phyloP scores from a whole-genome alignment of 2,113 vertebrate genomes.

The Elachura formosa region DNA sequence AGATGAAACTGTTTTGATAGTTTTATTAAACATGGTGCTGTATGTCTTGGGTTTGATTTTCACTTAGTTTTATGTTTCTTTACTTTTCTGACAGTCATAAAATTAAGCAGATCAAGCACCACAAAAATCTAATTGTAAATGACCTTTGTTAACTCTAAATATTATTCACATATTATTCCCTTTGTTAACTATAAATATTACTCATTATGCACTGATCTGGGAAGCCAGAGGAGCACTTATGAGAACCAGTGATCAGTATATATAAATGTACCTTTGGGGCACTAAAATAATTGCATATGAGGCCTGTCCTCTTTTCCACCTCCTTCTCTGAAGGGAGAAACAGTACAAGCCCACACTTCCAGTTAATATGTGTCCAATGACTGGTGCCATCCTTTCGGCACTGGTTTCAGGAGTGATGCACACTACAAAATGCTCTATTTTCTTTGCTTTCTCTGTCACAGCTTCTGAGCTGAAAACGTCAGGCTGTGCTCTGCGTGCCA shows the following conservation, averaged over 20 bases:
- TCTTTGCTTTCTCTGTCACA: not conserved
- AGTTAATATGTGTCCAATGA: not conserved
- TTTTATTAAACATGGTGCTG: not conserved
- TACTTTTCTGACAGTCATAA: not conserved
- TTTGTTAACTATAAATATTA: not conserved
- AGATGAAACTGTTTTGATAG: not conserved
- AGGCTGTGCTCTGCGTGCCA: fast-evolving
- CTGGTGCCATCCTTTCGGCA: not conserved
- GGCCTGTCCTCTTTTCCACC: not conserved
- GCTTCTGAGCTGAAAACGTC: not conserved
- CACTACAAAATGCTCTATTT: not conserved
- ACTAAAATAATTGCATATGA: not conserved
- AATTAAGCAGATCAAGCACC: not conserved
- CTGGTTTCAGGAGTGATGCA: not conserved
- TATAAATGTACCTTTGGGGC: not conserved
- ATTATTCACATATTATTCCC: not conserved
- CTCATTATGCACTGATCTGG: not conserved
- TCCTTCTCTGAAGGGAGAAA: not conserved
- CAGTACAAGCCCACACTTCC: not conserved
- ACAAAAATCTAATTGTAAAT: not conserved
- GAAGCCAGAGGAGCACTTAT: not conserved
- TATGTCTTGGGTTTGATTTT: not conserved
- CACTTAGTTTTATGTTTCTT: not conserved
- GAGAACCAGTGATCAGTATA: not conserved
- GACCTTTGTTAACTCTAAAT: not conserved